These are phyloP conservation scores for Bucorvus abyssinicus DNA, from an alignment of 2,797 vertebrate species.

Conservation along the genomic window DNA sequence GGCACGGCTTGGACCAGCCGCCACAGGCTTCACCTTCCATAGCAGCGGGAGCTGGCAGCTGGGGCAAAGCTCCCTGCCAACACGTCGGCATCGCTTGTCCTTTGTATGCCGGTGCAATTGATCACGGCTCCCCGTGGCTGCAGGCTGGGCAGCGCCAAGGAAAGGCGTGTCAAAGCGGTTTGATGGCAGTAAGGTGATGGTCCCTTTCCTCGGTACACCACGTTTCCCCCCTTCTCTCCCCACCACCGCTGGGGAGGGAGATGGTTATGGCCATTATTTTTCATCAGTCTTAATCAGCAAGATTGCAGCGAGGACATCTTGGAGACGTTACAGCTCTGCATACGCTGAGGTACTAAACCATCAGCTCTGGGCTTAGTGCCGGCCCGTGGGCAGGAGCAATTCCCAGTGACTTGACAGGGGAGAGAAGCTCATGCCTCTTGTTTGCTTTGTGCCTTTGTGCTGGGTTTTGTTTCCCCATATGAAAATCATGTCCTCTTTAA, in stretches of 20 bases:
- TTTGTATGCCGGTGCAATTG: background rate
- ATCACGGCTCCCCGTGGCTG: background rate
- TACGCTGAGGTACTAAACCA: background rate
- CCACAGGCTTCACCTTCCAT: background rate
- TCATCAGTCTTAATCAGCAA: conserved; percentile 11
- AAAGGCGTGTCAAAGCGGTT: background rate
- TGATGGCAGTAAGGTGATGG: background rate
- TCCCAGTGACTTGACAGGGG: background rate
- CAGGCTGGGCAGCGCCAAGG: background rate
- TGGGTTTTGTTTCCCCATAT: background rate
- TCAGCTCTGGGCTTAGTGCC: background rate
- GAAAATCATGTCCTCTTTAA: background rate
- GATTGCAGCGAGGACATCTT: background rate
- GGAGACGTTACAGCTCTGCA: background rate
- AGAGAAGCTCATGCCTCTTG: background rate
- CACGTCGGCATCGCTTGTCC: background rate
- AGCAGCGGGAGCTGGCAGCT: background rate
- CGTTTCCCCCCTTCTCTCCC: background rate
- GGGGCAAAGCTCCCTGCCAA: background rate
- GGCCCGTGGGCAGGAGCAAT: background rate
- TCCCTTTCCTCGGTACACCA: background rate
- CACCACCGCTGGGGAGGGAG: background rate
- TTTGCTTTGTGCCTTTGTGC: background rate
- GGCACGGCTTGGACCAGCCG: background rate
- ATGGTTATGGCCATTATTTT: background rate